These are phyloP conservation scores for Atractosteus spatula DNA, from an alignment of 2,113 vertebrate species.

Conservation along the genomic window DNA sequence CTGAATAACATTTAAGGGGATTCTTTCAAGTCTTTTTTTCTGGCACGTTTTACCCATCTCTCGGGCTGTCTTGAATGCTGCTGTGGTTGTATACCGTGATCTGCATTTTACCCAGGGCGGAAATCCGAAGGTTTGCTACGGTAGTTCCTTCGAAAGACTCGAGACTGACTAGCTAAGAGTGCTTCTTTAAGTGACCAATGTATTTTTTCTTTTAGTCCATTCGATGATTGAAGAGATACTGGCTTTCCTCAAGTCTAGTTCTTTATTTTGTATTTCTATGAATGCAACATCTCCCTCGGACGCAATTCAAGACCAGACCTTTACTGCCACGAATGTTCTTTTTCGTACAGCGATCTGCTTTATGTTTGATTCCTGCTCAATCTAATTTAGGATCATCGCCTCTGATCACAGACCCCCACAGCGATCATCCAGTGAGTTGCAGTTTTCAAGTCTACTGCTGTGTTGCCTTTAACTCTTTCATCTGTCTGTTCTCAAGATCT, in stretches of 20 bases:
- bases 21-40: conserved; percentile 21
- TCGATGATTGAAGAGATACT: neutral
- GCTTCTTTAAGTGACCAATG: conserved; percentile 8
- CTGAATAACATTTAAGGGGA: conserved; percentile 11
- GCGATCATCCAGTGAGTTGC: conserved; percentile 18
- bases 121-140: conserved; percentile 1
- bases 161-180: neutral
- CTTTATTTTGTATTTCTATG: neutral
- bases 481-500: no score
- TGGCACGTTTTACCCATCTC: conserved; percentile 10
- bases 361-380: conserved; percentile 4
- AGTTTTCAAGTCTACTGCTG: conserved; percentile 14
- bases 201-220: conserved; percentile 1
- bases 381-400: conserved; percentile 13
- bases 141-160: conserved; percentile 12
- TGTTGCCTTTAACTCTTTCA: conserved; percentile 26
- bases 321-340: neutral
- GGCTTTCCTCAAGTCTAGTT: neutral
- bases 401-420: conserved; percentile 21
- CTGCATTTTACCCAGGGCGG: neutral
- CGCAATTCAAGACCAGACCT: neutral
- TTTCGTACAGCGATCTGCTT: neutral
- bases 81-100: neutral
- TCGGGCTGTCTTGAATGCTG: conserved; percentile 21
- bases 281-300: conserved; percentile 6